phyloP scores from a whole-genome alignment of 2,888 invertebrate species.

The Brachyptera putata region DNA sequence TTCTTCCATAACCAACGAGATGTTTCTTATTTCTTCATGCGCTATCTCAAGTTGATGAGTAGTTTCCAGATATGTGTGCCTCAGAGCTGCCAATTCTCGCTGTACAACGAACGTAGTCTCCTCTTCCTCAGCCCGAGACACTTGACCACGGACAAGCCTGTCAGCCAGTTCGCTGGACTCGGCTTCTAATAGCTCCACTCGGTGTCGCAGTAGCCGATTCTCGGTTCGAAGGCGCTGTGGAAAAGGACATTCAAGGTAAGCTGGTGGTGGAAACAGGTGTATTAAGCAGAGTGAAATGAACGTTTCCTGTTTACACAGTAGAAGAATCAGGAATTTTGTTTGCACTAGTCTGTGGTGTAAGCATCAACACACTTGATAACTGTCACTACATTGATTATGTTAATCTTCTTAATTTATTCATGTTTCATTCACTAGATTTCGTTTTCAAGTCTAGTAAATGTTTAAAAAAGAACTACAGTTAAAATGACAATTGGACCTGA shows the following conservation, averaged over 20 bases:
- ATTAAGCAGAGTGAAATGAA: too few species aligned
- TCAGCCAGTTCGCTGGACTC: slow-evolving; percentile 93
- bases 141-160: slow-evolving; percentile 86
- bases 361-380: too few species aligned
- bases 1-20: slow-evolving; percentile 74
- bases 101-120: slow-evolving; percentile 81
- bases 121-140: slow-evolving; percentile 91
- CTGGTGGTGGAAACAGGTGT: too few species aligned
- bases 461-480: too few species aligned
- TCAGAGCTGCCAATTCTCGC: slow-evolving; percentile 81
- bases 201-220: slow-evolving; percentile 90
- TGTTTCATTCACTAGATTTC: too few species aligned
- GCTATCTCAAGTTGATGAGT: slow-evolving; percentile 86
- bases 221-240: slow-evolving; percentile 78
- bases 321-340: too few species aligned
- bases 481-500: too few species aligned
- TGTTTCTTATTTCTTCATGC: slow-evolving; percentile 79
- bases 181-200: slow-evolving; percentile 92
- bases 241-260: neutral
- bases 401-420: too few species aligned
- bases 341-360: too few species aligned
- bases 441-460: too few species aligned
- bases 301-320: too few species aligned
- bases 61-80: slow-evolving; percentile 83
- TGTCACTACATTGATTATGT: too few species aligned